Evolutionary conservation across 2,113 vertebrate genomes (phyloP), one percentile per base, ranked within the genome.

Genomic region (Callocephalon fimbriatum): DNA sequence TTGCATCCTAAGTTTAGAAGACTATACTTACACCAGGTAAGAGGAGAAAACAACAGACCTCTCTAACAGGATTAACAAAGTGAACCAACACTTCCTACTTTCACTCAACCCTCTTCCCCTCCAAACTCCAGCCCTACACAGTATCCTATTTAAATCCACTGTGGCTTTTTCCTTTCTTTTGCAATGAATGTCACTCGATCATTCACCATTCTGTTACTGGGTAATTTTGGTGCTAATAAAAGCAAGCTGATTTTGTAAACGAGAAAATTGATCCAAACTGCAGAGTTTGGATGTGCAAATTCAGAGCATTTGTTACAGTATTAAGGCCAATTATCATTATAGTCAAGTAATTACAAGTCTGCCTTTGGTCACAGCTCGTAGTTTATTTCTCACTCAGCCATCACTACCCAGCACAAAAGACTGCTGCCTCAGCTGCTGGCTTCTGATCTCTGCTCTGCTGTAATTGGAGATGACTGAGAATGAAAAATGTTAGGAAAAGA

Each of bases 251-350:
- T 75, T 80, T 84, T 70, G 76, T 68, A 70, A 90, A 74, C 63
- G 93, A 92, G 86, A 68, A 94, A 96, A 82, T 37, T 91, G 86
- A 90, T 90, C 54, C 45, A 83, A 56, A 71, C 18, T 3, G 73
- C 32, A 95, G 86, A 91, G 87, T 78, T 56, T 61, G 85, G 82
- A 86, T 66, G 90, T 76, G 82, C 37, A 93, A 93, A 92, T 19
- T 31, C 23, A 62, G 72, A 71, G 71, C 77, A 75, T 90, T 94
- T 91, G 78, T 82, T 86, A 79, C 45, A 88, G 50, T 85, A 85
- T 58, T 85, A 95, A 95, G 87, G 89, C 82, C 66, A 93, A 94
- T 94, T 96, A 91, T 86, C 10, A 7, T 94, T 91, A 91, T 74
- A 90, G 44, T 47, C 40, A 82, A 91, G 50, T 93, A 96, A 97